Percentiles rank a stretch among this genome's conserved stretches.
These are phyloP conservation scores for Rhinella marina DNA, from an alignment of 2,797 vertebrate species.

Conservation along the genomic window DNA sequence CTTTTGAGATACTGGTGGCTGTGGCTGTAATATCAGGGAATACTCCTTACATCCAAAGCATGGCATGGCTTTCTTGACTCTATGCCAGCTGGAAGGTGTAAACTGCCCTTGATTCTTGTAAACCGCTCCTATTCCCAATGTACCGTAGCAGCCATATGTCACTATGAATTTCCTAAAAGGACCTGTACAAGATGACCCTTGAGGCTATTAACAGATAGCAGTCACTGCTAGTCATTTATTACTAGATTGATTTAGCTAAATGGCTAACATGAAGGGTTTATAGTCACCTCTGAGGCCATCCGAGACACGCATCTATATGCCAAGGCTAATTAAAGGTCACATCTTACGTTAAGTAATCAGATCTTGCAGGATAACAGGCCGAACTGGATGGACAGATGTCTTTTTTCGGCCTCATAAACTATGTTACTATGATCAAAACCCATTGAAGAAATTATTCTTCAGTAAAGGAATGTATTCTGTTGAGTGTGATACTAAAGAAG, in stretches of 20 bases:
- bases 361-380: not conserved
- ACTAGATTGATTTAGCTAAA: conserved; percentile 25
- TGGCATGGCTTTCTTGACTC: conserved; percentile 9
- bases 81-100: conserved; percentile 34
- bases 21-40: conserved; percentile 28
- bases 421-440: too few relatives aligned
- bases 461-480: too few relatives aligned
- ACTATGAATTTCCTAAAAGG: conserved; percentile 41
- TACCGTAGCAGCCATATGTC: conserved; percentile 38
- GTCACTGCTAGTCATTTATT: conserved; percentile 30
- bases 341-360: not conserved
- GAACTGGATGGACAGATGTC: too few relatives aligned
- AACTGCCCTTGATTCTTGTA: conserved; percentile 43
- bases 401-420: too few relatives aligned
- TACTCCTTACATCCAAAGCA: not conserved
- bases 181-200: conserved; percentile 15
- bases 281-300: not conserved
- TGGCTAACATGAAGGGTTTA: conserved; percentile 10
- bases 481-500: not conserved
- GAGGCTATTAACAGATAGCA: conserved; percentile 30
- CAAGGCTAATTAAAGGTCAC: not conserved
- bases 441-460: too few relatives aligned
- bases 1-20: not conserved
- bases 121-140: conserved; percentile 26
- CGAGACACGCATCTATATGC: not conserved